A percentile compares a stretch with the other conserved stretches of the same genome.
phyloP scores from a whole-genome alignment of 2,888 invertebrate genomes.

The Taenaris catops region DNA sequence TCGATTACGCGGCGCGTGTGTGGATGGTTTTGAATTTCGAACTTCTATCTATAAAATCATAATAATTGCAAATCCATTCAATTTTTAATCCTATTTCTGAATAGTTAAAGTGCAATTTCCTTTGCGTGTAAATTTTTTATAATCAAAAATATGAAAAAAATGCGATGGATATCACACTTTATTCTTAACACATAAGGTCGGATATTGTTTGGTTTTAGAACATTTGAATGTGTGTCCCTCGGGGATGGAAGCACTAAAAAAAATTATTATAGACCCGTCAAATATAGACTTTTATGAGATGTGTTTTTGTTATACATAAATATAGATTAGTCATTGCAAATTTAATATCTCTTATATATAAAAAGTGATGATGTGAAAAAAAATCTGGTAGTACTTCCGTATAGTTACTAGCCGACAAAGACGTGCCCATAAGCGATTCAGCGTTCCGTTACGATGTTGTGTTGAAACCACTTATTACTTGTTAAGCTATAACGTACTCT shows the following conservation, averaged over 20 bases:
- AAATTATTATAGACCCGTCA: slow-evolving; percentile 10
- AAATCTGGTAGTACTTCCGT: too few species aligned
- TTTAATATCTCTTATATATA: too few species aligned
- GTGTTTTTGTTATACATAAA: too few species aligned
- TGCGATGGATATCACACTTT: neutral
- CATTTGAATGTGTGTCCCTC: slow-evolving; percentile 12
- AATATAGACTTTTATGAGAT: slow-evolving; percentile 13
- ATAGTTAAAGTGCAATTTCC: neutral
- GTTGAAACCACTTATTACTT: too few species aligned
- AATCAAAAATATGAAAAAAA: neutral
- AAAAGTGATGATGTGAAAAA: too few species aligned
- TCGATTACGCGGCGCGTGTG: slow-evolving; percentile 70
- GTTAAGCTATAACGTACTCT: too few species aligned
- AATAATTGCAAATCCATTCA: slow-evolving; percentile 5
- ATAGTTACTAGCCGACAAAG: too few species aligned
- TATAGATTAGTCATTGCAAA: too few species aligned
- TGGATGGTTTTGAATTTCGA: slow-evolving; percentile 53
- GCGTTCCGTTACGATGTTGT: too few species aligned
- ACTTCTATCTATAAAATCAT: slow-evolving; percentile 23
- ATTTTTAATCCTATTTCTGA: neutral
- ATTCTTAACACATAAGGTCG: slow-evolving; percentile 4
- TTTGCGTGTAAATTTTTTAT: slow-evolving; percentile 4
- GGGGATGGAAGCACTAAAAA: slow-evolving; percentile 5
- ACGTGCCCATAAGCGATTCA: too few species aligned
- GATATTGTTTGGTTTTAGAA: slow-evolving; percentile 1